Percentiles rank a stretch among this genome's conserved stretches.
phyloP scores from a whole-genome alignment of 2,113 vertebrate species.

The Melanocharis versteri region DNA sequence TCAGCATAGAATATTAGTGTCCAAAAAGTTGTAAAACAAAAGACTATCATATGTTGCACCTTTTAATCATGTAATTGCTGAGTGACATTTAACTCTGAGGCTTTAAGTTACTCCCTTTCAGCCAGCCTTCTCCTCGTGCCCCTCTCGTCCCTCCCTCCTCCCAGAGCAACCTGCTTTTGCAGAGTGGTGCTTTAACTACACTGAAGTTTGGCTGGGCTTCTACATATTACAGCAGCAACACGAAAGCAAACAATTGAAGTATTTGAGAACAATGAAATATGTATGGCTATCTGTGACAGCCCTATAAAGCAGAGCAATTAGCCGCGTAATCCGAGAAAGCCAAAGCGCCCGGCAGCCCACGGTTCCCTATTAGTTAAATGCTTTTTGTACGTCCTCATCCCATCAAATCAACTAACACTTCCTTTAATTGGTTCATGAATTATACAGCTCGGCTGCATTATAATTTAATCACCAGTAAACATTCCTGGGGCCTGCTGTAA shows the following conservation, averaged over 20 bases:
- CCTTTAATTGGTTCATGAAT: constrained; percentile 99
- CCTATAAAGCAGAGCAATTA: constrained; percentile 99
- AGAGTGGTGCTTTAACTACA: constrained; percentile 84
- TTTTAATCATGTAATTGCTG: constrained; percentile 80
- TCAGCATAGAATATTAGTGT: constrained; percentile 45
- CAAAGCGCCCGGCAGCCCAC: constrained; percentile 78
- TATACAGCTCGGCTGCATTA: constrained; percentile 96
- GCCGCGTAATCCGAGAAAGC: constrained; percentile 94
- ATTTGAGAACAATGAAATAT: constrained; percentile 99
- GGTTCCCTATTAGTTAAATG: constrained; percentile 98
- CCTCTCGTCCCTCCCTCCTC: constrained; percentile 12
- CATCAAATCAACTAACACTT: constrained; percentile 99
- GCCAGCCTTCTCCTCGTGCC: constrained; percentile 30
- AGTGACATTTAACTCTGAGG: constrained; percentile 65
- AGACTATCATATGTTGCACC: constrained; percentile 43
- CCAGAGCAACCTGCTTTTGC: constrained; percentile 23
- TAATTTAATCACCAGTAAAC: constrained; percentile 99
- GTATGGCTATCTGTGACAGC: constrained; percentile 98
- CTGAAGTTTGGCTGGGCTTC: constrained; percentile 91
- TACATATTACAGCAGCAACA: constrained; percentile 92
- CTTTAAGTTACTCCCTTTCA: constrained; percentile 69
- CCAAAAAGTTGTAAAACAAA: constrained; percentile 62
- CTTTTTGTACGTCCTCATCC: constrained; percentile 98
- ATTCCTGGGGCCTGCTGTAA: constrained; percentile 92
- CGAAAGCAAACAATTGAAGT: constrained; percentile 93